Percentiles rank a stretch among this genome's conserved stretches.
Conservation (phyloP, 2,888 invertebrate species). For the Hydraecia micacea region DNA sequence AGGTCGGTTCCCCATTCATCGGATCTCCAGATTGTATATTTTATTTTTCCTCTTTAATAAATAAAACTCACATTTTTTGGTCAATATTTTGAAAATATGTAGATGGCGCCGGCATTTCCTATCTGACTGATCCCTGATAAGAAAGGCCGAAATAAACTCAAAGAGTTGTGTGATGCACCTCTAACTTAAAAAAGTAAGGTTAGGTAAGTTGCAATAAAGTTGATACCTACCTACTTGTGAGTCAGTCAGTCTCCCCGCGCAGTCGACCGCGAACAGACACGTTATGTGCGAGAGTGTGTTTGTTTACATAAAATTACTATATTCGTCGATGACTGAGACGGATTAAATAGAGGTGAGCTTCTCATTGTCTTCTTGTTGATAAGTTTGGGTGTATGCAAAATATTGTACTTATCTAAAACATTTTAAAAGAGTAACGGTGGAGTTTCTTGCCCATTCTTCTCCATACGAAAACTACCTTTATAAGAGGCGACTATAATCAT, state of each 20-base stretch:
- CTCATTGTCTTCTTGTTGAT: background rate
- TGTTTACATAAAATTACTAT: constrained; percentile 45
- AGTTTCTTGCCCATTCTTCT: too few species aligned
- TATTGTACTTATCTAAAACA: background rate
- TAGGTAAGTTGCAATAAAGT: constrained; percentile 40
- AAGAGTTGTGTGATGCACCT: constrained; percentile 3
- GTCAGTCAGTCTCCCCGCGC: constrained; percentile 65
- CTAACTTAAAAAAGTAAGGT: constrained; percentile 38
- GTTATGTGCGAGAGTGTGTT: constrained; percentile 24
- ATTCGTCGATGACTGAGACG: constrained; percentile 50
- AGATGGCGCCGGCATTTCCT: background rate
- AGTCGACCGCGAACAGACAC: constrained; percentile 44
- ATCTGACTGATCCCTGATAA: background rate
- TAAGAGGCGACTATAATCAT: too few species aligned
- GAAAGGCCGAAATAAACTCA: background rate
- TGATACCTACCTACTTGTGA: constrained; percentile 22
- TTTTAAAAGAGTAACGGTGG: too few species aligned
- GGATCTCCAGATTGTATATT: too few species aligned
- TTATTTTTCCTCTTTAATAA: too few species aligned
- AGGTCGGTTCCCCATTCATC: too few species aligned
- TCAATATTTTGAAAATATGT: too few species aligned
- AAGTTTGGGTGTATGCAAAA: background rate
- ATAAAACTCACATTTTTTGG: too few species aligned
- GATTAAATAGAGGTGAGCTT: constrained; percentile 29
- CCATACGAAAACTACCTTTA: too few species aligned